A percentile compares a stretch with the other conserved stretches of the same genome.
Conservation (phyloP, 2,113 vertebrate genomes). For the Hyaena hyaena region DNA sequence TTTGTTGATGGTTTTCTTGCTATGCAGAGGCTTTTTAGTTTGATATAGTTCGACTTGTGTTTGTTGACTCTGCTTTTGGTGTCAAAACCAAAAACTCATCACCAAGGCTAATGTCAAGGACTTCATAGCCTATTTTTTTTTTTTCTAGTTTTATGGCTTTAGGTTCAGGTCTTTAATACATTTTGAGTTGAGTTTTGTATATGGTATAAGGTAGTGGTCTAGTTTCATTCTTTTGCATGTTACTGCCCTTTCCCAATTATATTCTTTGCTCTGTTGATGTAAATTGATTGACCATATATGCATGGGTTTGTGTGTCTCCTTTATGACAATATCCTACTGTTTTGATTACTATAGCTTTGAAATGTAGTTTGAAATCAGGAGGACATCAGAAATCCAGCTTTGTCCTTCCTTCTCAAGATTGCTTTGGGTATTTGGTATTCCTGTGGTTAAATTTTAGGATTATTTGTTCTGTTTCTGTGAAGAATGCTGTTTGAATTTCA, state of each 20-base stretch:
- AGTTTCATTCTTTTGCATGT: not conserved
- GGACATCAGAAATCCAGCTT: not conserved
- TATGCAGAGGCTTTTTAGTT: not conserved
- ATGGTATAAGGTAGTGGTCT: not conserved
- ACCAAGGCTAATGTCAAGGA: not conserved
- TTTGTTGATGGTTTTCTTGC: not conserved
- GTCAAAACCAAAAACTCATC: not conserved
- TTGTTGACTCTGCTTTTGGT: not conserved
- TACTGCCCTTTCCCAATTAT: not conserved
- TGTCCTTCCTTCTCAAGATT: not conserved
- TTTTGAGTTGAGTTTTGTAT: not conserved
- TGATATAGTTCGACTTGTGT: not conserved
- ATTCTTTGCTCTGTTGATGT: not conserved
- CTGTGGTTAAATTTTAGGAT: not conserved
- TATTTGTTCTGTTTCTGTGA: slow-evolving; percentile 2
- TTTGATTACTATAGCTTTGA: not conserved
- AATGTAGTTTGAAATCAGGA: not conserved
- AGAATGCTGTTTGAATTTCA: not conserved
- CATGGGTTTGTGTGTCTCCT: not conserved
- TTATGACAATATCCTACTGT: not conserved
- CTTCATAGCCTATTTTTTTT: not conserved
- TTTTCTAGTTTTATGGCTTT: not conserved
- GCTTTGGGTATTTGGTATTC: not conserved
- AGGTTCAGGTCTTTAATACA: not conserved
- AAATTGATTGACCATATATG: not conserved